Conservation (phyloP, 2,888 invertebrate species). For the Cataglyphis cursor region DNA sequence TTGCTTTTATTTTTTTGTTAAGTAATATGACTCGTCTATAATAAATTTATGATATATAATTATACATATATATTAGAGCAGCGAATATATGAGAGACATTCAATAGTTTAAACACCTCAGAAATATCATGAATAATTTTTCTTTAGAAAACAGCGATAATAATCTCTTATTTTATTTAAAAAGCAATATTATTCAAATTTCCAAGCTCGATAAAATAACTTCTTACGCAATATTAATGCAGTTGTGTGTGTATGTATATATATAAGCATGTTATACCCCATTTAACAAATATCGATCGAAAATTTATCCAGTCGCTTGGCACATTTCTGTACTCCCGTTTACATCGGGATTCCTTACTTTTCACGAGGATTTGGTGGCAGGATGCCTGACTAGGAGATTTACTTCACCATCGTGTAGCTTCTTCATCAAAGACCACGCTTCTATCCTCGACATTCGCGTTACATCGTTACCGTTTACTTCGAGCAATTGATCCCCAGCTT, state of each 20-base stretch:
- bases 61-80: neutral
- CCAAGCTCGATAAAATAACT: neutral
- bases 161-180: conserved; percentile 1
- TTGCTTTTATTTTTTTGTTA: neutral
- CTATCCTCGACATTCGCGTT: conserved; percentile 95
- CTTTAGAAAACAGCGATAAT: neutral
- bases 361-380: conserved; percentile 86
- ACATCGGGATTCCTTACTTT: conserved; percentile 76
- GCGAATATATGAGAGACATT: neutral
- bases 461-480: conserved; percentile 94
- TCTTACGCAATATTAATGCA: neutral
- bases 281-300: conserved; percentile 34
- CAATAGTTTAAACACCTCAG: neutral
- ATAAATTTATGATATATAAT: neutral
- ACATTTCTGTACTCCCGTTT: conserved; percentile 30
- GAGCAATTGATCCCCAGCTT: conserved; percentile 95
- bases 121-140: neutral
- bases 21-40: neutral
- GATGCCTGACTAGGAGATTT: conserved; percentile 88
- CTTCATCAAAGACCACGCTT: conserved; percentile 97
- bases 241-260: conserved; percentile 1
- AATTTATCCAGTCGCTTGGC: conserved; percentile 41
- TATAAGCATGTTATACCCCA: conserved; percentile 14
- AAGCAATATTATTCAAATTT: conserved; percentile 20
- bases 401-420: conserved; percentile 95